Evolutionary conservation across 2,888 invertebrate species (phyloP).

Genomic region (Leptarthrus brevirostris): DNA sequence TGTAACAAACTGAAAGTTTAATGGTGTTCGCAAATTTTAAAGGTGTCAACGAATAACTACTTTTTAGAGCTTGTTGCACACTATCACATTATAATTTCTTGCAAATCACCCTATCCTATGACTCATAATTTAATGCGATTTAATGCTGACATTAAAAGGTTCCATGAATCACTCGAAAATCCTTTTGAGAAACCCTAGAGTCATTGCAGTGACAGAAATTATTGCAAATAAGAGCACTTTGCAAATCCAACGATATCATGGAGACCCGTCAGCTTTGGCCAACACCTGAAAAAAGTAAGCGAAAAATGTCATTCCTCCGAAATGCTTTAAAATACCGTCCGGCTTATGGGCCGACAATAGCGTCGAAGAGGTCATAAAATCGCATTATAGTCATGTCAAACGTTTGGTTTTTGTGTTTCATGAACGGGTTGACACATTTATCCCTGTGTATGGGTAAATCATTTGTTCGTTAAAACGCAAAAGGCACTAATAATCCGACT

Average conservation of each 20-base stretch:
- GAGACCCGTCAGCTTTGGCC: not conserved
- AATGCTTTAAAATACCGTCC: not conserved
- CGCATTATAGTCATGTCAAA: not conserved
- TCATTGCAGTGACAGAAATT: not conserved
- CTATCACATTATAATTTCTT: no score
- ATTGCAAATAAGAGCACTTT: not conserved
- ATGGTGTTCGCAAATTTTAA: no score
- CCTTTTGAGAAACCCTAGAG: no score
- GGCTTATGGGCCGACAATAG: not conserved
- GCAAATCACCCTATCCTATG: no score
- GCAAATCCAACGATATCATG: not conserved
- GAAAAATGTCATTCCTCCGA: not conserved
- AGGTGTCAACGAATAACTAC: no score
- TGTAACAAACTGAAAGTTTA: no score
- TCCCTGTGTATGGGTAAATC: slow-evolving; percentile 26
- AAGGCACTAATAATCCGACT: slow-evolving; percentile 39
- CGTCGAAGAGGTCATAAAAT: not conserved
- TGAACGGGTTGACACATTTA: slow-evolving; percentile 8
- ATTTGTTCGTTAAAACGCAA: slow-evolving; percentile 35
- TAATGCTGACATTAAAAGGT: no score
- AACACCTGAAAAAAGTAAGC: not conserved
- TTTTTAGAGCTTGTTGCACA: no score
- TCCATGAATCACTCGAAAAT: no score
- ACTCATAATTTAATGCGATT: no score
- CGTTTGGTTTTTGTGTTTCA: not conserved